Conservation (phyloP, 2,797 vertebrate genomes). For the Lacerta agilis region DNA sequence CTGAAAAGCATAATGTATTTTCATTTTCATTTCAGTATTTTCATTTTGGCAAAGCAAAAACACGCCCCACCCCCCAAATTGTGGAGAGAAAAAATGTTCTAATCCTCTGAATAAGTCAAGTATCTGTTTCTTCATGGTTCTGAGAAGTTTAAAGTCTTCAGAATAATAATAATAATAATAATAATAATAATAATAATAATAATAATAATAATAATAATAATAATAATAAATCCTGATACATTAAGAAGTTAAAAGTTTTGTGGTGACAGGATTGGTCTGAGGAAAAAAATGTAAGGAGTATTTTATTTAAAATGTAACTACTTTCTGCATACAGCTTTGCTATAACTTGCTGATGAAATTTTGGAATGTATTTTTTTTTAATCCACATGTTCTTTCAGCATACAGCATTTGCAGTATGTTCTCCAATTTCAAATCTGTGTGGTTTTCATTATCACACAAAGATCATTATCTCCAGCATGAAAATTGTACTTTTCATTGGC, state of each 20-base stretch:
- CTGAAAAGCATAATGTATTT: background rate
- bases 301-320: background rate
- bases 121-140: background rate
- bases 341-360: background rate
- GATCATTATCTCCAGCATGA: background rate
- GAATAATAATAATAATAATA: background rate
- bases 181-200: background rate
- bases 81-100: background rate
- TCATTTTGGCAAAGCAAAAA: conserved; percentile 8
- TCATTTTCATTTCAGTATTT: background rate
- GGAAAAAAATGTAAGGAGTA: background rate
- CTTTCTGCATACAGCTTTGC: background rate
- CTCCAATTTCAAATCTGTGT: background rate
- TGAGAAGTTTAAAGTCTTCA: background rate
- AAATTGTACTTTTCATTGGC: background rate
- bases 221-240: background rate
- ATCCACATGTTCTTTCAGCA: background rate
- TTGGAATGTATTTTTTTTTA: background rate
- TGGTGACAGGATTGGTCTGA: background rate
- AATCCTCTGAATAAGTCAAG: background rate
- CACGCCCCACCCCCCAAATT: background rate
- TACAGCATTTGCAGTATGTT: background rate
- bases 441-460: conserved; percentile 24
- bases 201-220: background rate
- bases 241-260: background rate